phyloP scores from a whole-genome alignment of 2,888 invertebrate species.

The Thumatha senex region DNA sequence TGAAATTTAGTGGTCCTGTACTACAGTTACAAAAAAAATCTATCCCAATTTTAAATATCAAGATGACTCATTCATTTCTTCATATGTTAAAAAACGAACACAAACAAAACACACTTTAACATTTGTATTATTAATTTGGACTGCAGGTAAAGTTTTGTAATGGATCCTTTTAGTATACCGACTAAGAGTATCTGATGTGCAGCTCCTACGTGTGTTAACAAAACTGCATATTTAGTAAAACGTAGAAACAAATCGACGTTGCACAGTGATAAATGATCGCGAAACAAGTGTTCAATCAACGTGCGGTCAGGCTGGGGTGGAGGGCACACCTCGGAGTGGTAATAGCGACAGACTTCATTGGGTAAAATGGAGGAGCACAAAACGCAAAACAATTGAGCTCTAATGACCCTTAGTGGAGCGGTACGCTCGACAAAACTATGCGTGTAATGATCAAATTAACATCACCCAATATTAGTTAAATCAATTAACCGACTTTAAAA shows the following conservation, averaged over 20 bases:
- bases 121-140: too few species aligned
- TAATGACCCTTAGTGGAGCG: constrained; percentile 54
- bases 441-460: constrained; percentile 34
- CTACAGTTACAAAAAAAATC: too few species aligned
- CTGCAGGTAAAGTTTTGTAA: too few species aligned
- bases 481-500: constrained; percentile 11
- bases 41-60: too few species aligned
- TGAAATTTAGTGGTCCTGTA: too few species aligned
- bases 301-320: constrained; percentile 61
- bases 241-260: constrained; percentile 40
- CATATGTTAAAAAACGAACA: too few species aligned
- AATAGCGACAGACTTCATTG: constrained; percentile 45
- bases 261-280: constrained; percentile 53
- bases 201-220: constrained; percentile 12
- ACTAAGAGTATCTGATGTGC: not conserved
- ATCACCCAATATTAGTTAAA: constrained; percentile 20
- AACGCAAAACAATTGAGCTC: constrained; percentile 68
- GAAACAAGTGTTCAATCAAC: constrained; percentile 76
- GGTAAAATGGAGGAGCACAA: constrained; percentile 44
- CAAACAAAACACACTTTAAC: too few species aligned
- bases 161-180: too few species aligned
- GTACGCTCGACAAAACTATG: constrained; percentile 27
- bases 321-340: constrained; percentile 42
- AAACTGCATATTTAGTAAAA: constrained; percentile 23
- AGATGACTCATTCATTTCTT: too few species aligned